Percentiles rank a stretch among this genome's conserved stretches.
Conservation (phyloP, 2,113 vertebrate species). For the Paradoxurus hermaphroditus region DNA sequence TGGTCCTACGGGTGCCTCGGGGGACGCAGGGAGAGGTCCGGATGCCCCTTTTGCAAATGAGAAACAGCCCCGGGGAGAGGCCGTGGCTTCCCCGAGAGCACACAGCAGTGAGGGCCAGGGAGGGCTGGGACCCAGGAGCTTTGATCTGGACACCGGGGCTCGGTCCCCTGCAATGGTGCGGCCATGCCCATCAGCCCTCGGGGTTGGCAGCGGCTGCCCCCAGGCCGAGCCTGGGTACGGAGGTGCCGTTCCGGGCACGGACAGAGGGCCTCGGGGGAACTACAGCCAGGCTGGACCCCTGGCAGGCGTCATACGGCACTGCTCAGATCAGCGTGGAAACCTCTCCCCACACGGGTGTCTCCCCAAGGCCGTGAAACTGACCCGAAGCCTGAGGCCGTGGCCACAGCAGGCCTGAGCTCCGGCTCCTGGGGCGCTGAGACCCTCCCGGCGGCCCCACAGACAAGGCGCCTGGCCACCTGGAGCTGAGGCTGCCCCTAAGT, state of each 20-base stretch:
- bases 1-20: rapidly evolving
- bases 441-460: not conserved
- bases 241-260: too few relatives aligned
- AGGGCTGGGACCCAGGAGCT: too few relatives aligned
- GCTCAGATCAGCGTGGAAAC: rapidly evolving
- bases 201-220: not conserved
- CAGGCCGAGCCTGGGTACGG: not conserved
- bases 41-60: not conserved
- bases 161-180: rapidly evolving
- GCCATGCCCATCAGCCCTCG: rapidly evolving
- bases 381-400: not conserved
- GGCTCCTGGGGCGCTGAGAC: not conserved
- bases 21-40: too few relatives aligned
- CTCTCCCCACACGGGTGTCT: not conserved
- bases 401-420: not conserved
- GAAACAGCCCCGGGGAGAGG: not conserved
- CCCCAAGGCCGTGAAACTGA: too few relatives aligned
- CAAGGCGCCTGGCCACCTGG: rapidly evolving
- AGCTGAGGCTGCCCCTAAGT: not conserved
- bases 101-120: not conserved
- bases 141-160: not conserved
- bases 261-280: not conserved
- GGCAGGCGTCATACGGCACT: not conserved
- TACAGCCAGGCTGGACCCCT: too few relatives aligned
- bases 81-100: not conserved